Evolutionary conservation across 1,140 invertebrate species (phyloP), one percentile per base, ranked within the genome.

Genomic region (Lepidotrigona ventralis): DNA sequence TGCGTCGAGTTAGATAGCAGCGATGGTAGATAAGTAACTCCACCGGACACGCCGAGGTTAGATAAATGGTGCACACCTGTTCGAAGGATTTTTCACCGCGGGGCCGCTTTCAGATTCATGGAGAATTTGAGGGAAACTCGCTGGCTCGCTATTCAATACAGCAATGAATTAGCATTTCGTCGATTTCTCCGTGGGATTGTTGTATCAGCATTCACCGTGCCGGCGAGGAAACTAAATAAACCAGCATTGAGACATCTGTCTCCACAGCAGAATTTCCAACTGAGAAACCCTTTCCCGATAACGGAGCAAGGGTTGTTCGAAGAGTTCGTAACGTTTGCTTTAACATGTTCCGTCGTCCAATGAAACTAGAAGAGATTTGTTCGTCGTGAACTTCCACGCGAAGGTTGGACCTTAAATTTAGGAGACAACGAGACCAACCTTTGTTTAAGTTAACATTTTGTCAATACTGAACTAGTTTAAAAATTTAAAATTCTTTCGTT

Each of bases 1-100:
- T 12, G 54, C 23, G 17, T 21, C 12, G 51, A 78, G 51, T 64
- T 66, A 77, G 26, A 39, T n/a, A 33, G 58, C 29, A 23, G 8
- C 60, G 75, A 77, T 77, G 23, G 46, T 19, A 78, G 76, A 78
- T 78, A 78, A 68, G 63, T n/a, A 39, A 78, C 76, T 33, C 21
- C 6, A 17, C 15, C 29, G 60, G 63, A 68, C 63, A 78, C 75
- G 75, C 19, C 15, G 56, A 63, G 58, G 21, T 54, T 68, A 68
- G 76, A 78, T 78, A 78, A 78, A 78, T 68, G 63, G 76, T 19
- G 76, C 76, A 68, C 76, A 78, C 76, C 76, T 78, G 76, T 78
- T 68, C 63, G 1, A 17, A 12, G 3, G 15, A 78, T 78, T 78
- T 68, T 68, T 68, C 39, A 19, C 21, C 15, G 21, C 9, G 12